Conservation (phyloP, 2,113 vertebrate species). For the Nycticorax nycticorax region DNA sequence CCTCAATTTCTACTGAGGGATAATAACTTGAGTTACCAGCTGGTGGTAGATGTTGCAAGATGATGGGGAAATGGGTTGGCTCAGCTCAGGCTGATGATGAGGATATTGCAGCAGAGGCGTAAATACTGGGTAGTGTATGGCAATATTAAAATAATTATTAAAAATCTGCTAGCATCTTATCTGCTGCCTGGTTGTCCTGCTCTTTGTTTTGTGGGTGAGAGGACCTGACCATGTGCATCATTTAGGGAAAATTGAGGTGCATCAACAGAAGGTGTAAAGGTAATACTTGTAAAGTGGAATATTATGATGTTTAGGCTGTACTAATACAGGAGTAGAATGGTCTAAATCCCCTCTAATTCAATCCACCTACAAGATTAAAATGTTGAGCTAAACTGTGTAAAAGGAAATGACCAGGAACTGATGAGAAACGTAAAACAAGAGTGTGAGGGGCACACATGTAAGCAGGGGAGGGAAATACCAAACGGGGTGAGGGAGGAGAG, state of each 20-base stretch:
- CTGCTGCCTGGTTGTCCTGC: background rate
- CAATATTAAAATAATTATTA: background rate
- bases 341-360: background rate
- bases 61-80: background rate
- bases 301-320: background rate
- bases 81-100: background rate
- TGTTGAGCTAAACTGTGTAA: background rate
- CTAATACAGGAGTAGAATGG: background rate
- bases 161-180: background rate
- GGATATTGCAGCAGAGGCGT: background rate
- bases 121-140: background rate
- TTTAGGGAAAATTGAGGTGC: background rate
- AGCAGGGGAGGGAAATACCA: background rate
- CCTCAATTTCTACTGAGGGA: background rate
- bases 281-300: background rate
- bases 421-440: background rate
- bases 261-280: background rate
- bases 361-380: background rate
- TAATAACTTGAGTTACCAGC: background rate
- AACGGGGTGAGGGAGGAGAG: background rate
- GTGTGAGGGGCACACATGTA: accelerated
- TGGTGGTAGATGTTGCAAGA: background rate
- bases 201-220: background rate
- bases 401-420: background rate
- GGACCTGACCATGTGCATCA: background rate